Evolutionary conservation across 1,140 invertebrate species (phyloP).

Genomic region (Hyphantria cunea): DNA sequence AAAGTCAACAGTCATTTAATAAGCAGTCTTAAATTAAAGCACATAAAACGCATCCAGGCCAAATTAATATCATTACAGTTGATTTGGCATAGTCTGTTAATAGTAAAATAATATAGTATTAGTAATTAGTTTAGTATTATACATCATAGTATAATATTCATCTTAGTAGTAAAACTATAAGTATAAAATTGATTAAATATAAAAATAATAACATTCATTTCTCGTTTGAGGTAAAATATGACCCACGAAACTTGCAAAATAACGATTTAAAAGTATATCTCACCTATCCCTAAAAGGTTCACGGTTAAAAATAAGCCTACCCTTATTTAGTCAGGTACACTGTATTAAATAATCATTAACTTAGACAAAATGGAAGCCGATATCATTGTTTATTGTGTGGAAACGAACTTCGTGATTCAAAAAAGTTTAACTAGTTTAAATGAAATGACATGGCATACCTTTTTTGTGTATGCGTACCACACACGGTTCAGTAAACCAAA

Average conservation of each 20-base stretch:
- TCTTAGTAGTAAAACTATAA: neutral
- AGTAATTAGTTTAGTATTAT: too few species aligned
- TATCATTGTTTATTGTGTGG: slow-evolving; percentile 41
- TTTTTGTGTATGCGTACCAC: slow-evolving; percentile 53
- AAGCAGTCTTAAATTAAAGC: too few species aligned
- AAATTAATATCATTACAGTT: too few species aligned
- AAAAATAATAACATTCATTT: too few species aligned
- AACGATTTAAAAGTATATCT: too few species aligned
- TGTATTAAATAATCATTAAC: slow-evolving; percentile 62
- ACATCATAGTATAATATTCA: too few species aligned
- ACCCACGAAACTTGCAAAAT: too few species aligned
- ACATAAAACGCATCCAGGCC: too few species aligned
- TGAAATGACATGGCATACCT: slow-evolving; percentile 48
- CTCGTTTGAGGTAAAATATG: too few species aligned
- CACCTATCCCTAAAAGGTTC: neutral
- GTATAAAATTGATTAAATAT: neutral
- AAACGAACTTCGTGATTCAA: slow-evolving; percentile 38
- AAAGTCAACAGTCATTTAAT: too few species aligned
- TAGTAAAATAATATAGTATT: too few species aligned
- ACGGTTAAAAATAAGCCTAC: neutral
- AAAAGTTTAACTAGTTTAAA: slow-evolving; percentile 40
- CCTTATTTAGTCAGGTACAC: slow-evolving; percentile 25
- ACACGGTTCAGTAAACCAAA: slow-evolving; percentile 35
- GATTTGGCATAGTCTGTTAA: too few species aligned
- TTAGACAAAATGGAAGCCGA: slow-evolving; percentile 29